Evolutionary conservation across 1,140 invertebrate genomes (phyloP).

Genomic region (Mizuhopecten yessoensis): DNA sequence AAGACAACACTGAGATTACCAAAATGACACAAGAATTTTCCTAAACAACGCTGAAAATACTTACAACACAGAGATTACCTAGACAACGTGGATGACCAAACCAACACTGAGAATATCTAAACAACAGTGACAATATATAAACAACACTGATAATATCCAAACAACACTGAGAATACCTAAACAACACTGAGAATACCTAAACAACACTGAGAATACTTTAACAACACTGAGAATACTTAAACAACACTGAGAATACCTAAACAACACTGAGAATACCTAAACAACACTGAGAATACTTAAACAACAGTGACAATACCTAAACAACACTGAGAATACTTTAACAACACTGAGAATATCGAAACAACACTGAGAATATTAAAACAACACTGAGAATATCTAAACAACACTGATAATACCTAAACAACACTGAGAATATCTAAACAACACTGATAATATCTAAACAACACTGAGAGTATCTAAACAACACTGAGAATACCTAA

Average conservation of each 20-base stretch:
- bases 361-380: background rate
- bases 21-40: too few species aligned
- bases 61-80: conserved; percentile 78
- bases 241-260: too few species aligned
- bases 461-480: too few species aligned
- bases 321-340: background rate
- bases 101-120: too few species aligned
- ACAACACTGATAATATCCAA: too few species aligned
- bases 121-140: too few species aligned
- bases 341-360: background rate
- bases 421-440: background rate
- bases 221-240: background rate
- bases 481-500: conserved; percentile 90
- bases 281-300: background rate
- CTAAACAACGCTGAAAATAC: background rate
- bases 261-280: too few species aligned
- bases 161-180: too few species aligned
- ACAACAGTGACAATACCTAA: background rate
- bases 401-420: background rate
- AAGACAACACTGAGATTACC: too few species aligned
- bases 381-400: background rate
- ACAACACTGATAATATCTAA: too few species aligned
- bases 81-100: too few species aligned
- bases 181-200: too few species aligned
- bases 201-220: background rate